These are phyloP conservation scores for Folsomia candida DNA, from an alignment of 2,888 invertebrate species.

Conservation along the genomic window DNA sequence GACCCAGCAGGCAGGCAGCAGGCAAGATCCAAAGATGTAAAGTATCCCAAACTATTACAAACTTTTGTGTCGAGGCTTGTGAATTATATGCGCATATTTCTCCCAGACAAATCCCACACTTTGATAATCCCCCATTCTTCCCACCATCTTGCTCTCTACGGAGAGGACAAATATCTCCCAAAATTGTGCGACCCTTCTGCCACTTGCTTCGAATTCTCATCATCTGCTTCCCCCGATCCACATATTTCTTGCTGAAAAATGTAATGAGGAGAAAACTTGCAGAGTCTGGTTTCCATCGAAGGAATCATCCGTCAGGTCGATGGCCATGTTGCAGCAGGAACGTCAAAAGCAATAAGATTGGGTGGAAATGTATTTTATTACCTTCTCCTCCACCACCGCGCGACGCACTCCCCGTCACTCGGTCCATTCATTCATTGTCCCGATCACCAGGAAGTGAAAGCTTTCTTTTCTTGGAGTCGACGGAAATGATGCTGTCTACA, in stretches of 20 bases:
- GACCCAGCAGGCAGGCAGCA: no score
- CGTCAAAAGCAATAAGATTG: no score
- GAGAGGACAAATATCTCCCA: no score
- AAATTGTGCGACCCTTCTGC: no score
- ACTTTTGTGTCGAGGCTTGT: background rate
- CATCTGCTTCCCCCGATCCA: no score
- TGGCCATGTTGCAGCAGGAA: no score
- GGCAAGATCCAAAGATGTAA: no score
- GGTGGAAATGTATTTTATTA: background rate
- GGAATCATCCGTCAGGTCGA: background rate
- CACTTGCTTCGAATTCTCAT: no score
- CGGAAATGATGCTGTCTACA: conserved; percentile 12
- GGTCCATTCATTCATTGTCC: background rate
- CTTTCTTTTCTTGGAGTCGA: no score
- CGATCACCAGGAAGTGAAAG: background rate
- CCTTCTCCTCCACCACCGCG: no score
- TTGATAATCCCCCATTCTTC: background rate
- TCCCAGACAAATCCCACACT: background rate
- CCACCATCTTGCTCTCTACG: background rate
- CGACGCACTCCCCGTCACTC: background rate
- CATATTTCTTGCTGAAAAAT: no score
- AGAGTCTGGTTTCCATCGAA: background rate
- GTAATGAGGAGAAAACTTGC: background rate
- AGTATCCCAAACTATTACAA: background rate
- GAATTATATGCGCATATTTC: conserved; percentile 16